phyloP scores from a whole-genome alignment of 2,797 vertebrate species.

The Decapterus maruadsi region DNA sequence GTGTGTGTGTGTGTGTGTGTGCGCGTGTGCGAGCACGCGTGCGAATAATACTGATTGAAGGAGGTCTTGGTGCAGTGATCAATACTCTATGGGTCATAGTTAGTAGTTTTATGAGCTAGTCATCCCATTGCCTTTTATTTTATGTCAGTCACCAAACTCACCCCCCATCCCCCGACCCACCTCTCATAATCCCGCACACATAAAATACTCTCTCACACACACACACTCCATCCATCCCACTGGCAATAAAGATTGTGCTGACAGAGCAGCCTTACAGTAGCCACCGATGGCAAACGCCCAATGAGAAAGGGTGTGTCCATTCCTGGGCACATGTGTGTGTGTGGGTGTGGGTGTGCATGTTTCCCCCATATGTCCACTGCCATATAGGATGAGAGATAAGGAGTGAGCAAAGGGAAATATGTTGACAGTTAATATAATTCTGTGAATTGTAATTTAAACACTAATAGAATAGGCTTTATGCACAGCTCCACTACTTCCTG shows the following conservation, averaged over 20 bases:
- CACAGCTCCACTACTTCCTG: too few relatives aligned
- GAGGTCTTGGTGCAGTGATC: conserved; percentile 34
- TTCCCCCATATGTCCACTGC: conserved; percentile 16
- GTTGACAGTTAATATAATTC: not conserved
- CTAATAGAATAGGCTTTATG: not conserved
- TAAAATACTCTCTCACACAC: conserved; percentile 5
- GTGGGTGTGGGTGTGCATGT: not conserved
- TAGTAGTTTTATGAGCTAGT: conserved; percentile 48
- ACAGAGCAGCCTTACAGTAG: conserved; percentile 60
- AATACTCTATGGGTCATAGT: conserved; percentile 48
- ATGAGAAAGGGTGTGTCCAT: conserved; percentile 26
- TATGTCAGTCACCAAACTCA: conserved; percentile 19
- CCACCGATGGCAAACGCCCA: conserved; percentile 45
- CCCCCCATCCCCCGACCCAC: too few relatives aligned
- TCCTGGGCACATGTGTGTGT: conserved; percentile 15
- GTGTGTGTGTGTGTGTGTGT: not conserved
- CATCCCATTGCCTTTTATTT: conserved; percentile 30
- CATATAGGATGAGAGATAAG: conserved; percentile 3
- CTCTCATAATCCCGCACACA: not conserved
- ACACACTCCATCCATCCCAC: conserved; percentile 22
- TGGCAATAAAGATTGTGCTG: conserved; percentile 64
- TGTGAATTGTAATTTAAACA: not conserved
- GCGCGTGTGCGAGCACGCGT: not conserved
- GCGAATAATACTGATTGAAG: conserved; percentile 29
- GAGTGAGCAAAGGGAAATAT: not conserved